Base-by-base conservation (phyloP, 2,797 vertebrate genomes). In the Loriculus beryllinus region DNA sequence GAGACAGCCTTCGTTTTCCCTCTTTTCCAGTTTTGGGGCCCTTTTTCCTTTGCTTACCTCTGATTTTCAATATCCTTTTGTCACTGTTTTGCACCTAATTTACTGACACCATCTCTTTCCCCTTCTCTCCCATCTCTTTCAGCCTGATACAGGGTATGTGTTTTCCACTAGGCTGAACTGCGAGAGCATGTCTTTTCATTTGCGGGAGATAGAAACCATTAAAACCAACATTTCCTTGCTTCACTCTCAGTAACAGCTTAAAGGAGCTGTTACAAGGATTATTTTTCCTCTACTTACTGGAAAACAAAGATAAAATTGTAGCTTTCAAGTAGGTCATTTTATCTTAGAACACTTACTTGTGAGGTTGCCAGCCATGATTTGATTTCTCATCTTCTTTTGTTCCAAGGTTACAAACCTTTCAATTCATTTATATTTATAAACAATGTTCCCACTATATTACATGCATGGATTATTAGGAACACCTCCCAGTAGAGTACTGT, bases 391-490 rank as follows among this genome's bases (percentile, higher is more conserved):
- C 65, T 39, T 95, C 92, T 95, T 97, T 96, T 98, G 97, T 98
- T 97, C 92, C 95, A 95, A 96, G 91, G 95, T 97, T 97, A 95
- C 92, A 97, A 97, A 97, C 90, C 85, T 97, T 97, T 94, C 75
- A 88, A 91, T 97, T 97, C 82, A 92, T 97, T 97, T 97, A 95
- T 96, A 97, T 96, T 97, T 97, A 97, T 97, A 97, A 97, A 97
- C 91, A 97, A 97, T 97, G 94, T 95, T 93, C 91, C 93, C 80
- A 92, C 72, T 95, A 94, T 93, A 95, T 97, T 97, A 95, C 52
- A 92, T 96, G 92, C 95, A 94, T 95, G 96, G 95, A 97, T 97
- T 97, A 97, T 97, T 97, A 97, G 87, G 88, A 97, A 94, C 85
- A 76, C 90, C 78, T 98, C 97, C 96, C 97, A 92, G 91, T 63